phyloP scores from a whole-genome alignment of 2,113 vertebrate genomes.

The Pachycephala philippinensis region DNA sequence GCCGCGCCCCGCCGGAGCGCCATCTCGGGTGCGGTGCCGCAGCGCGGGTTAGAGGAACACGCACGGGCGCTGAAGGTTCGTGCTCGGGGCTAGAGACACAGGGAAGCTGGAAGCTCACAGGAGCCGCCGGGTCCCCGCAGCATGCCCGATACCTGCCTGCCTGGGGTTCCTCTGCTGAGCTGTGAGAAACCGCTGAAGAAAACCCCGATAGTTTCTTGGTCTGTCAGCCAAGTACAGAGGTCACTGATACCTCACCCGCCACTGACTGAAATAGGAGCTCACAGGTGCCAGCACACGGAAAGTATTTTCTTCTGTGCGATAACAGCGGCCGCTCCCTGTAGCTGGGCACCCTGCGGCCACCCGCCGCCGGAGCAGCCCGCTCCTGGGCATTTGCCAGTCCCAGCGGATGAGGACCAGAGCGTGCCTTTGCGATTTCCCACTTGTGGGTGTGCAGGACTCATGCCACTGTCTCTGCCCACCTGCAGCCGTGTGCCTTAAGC shows the following conservation, averaged over 20 bases:
- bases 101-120: no score
- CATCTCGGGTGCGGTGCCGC: background rate
- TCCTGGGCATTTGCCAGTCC: background rate
- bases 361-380: background rate
- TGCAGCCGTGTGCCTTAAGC: rapidly evolving
- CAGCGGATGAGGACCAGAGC: background rate
- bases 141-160: no score
- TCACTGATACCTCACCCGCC: background rate
- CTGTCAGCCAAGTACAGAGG: background rate
- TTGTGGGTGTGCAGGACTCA: background rate
- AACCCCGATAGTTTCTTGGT: background rate
- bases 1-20: background rate
- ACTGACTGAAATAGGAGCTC: background rate
- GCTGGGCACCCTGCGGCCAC: no score
- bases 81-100: background rate
- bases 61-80: no score
- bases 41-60: rapidly evolving
- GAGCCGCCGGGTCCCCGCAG: background rate
- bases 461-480: background rate
- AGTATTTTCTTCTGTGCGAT: background rate
- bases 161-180: background rate
- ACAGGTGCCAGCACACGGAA: background rate
- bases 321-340: background rate
- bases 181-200: background rate
- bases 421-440: background rate